Conservation (phyloP, 2,888 invertebrate species). For the Nomada goodeniana region DNA sequence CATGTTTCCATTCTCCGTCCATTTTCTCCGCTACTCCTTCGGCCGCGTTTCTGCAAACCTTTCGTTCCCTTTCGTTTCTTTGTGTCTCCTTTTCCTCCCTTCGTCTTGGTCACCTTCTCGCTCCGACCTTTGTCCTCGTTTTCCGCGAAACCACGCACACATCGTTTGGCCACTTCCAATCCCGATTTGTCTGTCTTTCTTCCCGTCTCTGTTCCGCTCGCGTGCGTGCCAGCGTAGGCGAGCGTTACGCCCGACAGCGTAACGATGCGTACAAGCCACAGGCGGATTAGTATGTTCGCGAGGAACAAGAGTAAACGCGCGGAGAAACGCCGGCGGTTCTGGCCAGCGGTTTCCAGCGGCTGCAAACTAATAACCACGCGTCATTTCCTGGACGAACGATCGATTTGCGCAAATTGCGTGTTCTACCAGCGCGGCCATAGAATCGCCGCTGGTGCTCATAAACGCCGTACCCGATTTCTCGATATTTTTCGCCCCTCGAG, state of each 20-base stretch:
- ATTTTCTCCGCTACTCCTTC: slow-evolving; percentile 14
- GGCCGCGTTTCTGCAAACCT: neutral
- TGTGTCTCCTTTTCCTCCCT: slow-evolving; percentile 12
- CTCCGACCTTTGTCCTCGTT: neutral
- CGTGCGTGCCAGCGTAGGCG: slow-evolving; percentile 44
- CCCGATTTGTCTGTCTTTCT: slow-evolving; percentile 8
- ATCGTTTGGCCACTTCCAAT: slow-evolving; percentile 39
- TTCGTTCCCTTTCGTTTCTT: neutral
- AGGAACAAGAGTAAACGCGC: slow-evolving; percentile 12
- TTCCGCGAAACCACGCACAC: slow-evolving; percentile 33
- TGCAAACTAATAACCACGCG: slow-evolving; percentile 41
- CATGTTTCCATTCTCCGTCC: slow-evolving; percentile 26
- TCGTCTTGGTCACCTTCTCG: neutral
- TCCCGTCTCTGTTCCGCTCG: neutral
- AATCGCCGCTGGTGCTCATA: slow-evolving; percentile 2
- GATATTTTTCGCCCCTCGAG: no score
- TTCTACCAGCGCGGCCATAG: slow-evolving; percentile 1
- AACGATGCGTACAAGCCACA: slow-evolving; percentile 59
- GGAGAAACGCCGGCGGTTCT: slow-evolving; percentile 10
- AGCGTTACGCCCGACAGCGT: slow-evolving; percentile 48
- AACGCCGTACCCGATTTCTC: neutral
- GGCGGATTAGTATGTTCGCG: slow-evolving; percentile 50
- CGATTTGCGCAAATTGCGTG: slow-evolving; percentile 39
- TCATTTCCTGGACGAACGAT: slow-evolving; percentile 42
- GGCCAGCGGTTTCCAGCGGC: slow-evolving; percentile 21